Conservation (phyloP, 2,888 invertebrate species). For the Thumatha senex region DNA sequence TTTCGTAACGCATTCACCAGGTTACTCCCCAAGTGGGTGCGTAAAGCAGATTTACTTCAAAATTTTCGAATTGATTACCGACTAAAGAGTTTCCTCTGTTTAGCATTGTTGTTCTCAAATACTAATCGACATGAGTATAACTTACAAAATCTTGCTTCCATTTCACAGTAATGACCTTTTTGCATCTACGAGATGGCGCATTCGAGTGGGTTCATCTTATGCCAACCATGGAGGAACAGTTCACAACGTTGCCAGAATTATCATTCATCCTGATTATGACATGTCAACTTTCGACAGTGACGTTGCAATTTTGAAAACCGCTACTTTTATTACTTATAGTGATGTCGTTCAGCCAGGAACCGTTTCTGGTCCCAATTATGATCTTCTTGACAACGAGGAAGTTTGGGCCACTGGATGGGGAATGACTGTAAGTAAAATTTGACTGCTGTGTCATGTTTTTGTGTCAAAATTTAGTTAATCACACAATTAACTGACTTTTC, state of each 20-base stretch:
- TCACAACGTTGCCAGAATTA: background rate
- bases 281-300: background rate
- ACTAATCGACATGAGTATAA: no score
- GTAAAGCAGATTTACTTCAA: no score
- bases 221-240: slow-evolving; percentile 4
- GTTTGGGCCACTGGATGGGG: slow-evolving; percentile 61
- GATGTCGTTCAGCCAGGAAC: background rate
- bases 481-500: slow-evolving; percentile 10
- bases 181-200: background rate
- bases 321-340: background rate
- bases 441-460: background rate
- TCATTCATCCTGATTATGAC: background rate
- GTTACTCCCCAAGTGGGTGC: no score
- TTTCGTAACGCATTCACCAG: no score
- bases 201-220: slow-evolving; percentile 3
- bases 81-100: no score
- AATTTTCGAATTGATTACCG: no score
- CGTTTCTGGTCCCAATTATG: slow-evolving; percentile 30
- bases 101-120: background rate
- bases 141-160: no score
- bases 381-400: slow-evolving; percentile 36
- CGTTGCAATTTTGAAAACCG: background rate
- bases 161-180: background rate
- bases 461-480: background rate
- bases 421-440: slow-evolving; percentile 37